phyloP scores from a whole-genome alignment of 2,797 vertebrate species.

The Zalophus californianus region DNA sequence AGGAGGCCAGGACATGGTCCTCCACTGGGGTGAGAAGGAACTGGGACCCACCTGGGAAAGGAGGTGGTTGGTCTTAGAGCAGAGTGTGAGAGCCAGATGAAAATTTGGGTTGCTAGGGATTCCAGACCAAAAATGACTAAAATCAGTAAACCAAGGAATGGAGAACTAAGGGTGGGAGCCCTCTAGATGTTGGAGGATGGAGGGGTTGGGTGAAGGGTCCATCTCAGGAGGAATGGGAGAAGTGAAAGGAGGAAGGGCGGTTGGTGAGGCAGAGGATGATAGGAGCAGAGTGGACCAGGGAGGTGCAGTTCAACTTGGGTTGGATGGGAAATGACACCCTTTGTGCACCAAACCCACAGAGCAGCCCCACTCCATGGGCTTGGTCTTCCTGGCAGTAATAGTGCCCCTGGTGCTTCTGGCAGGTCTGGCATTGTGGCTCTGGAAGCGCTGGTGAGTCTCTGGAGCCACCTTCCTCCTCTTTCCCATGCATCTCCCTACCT shows the following conservation, averaged over 20 bases:
- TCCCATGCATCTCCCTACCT: neutral
- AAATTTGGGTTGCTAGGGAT: neutral
- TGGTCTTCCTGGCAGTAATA: neutral
- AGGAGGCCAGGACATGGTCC: neutral
- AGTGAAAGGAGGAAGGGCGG: neutral
- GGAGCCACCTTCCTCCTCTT: neutral
- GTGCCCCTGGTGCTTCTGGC: neutral
- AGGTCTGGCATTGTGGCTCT: neutral
- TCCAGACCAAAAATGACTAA: neutral
- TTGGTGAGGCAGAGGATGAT: neutral
- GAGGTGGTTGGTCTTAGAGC: rapidly evolving
- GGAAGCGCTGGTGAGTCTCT: neutral
- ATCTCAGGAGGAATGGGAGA: neutral
- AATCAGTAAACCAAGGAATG: neutral
- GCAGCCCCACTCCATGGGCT: neutral
- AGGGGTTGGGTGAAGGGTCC: too few relatives aligned
- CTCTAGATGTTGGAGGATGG: too few relatives aligned
- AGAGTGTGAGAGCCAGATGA: neutral
- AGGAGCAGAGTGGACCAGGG: neutral
- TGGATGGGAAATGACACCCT: neutral
- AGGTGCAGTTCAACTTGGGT: rapidly evolving
- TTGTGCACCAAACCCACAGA: neutral
- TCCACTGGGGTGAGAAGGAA: neutral
- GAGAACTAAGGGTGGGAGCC: neutral
- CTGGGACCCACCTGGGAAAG: neutral